These are phyloP conservation scores for Elaeidobius kamerunicus DNA, from an alignment of 2,888 invertebrate genomes.

Conservation along the genomic window DNA sequence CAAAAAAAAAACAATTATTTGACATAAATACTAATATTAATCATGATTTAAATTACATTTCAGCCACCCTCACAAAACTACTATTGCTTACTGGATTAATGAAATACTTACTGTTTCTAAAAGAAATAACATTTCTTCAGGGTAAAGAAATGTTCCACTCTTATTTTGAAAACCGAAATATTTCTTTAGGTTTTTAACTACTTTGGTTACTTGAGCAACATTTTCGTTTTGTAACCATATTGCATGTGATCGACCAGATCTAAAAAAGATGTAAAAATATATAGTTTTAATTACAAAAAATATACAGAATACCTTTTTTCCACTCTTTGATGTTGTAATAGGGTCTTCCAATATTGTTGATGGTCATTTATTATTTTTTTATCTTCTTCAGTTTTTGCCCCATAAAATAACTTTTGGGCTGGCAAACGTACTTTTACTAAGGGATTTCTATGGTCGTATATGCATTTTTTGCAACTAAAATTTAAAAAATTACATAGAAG, in stretches of 20 bases:
- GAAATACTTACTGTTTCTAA: conserved; percentile 60
- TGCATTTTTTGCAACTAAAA: conserved; percentile 39
- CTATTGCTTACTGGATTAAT: not conserved
- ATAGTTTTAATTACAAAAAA: not conserved
- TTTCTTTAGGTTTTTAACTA: conserved; percentile 37
- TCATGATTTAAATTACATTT: too few relatives aligned
- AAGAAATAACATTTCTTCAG: conserved; percentile 65
- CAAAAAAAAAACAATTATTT: too few relatives aligned
- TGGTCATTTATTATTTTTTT: conserved; percentile 31
- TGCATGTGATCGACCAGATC: conserved; percentile 42
- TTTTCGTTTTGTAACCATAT: conserved; percentile 39
- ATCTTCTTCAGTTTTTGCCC: conserved; percentile 29
- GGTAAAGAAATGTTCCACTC: conserved; percentile 49
- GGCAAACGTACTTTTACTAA: conserved; percentile 38
- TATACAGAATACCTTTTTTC: conserved; percentile 40
- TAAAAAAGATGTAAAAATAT: conserved; percentile 28
- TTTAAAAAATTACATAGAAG: too few relatives aligned
- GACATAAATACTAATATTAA: not conserved
- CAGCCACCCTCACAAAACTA: not conserved
- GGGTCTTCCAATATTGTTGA: conserved; percentile 33
- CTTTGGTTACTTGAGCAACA: conserved; percentile 39
- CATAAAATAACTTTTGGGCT: conserved; percentile 39
- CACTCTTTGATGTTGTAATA: conserved; percentile 38
- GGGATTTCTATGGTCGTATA: conserved; percentile 42
- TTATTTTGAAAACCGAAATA: conserved; percentile 44